Evolutionary conservation across 2,888 invertebrate genomes (phyloP).

Genomic region (Cetonia aurata): DNA sequence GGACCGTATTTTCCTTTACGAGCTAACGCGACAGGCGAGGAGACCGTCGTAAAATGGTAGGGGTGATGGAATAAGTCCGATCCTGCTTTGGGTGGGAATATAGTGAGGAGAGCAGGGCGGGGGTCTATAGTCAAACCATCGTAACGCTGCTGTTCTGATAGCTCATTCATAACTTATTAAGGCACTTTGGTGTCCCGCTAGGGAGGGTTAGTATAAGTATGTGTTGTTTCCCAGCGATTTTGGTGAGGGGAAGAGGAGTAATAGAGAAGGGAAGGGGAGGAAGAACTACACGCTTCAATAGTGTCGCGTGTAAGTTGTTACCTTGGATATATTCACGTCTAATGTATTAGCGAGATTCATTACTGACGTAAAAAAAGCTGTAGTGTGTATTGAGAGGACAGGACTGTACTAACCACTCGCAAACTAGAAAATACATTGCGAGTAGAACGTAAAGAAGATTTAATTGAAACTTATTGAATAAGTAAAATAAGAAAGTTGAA

Average conservation of each 20-base stretch:
- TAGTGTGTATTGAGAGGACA: no score
- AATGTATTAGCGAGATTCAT: no score
- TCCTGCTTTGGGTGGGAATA: no score
- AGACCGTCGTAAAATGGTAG: constrained; percentile 8
- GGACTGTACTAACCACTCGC: no score
- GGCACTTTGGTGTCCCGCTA: neutral
- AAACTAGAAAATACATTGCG: no score
- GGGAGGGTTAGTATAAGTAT: neutral
- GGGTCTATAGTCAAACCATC: constrained; percentile 43
- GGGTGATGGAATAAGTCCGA: neutral
- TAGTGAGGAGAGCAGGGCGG: constrained; percentile 25
- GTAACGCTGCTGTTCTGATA: constrained; percentile 45
- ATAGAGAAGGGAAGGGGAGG: neutral
- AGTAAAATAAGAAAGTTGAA: no score
- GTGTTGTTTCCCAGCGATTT: neutral
- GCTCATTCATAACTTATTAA: constrained; percentile 50
- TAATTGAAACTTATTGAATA: no score
- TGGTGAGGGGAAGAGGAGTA: no score
- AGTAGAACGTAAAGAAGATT: no score
- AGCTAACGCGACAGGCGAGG: neutral
- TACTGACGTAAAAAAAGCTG: no score
- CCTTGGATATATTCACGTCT: no score
- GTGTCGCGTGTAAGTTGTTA: no score
- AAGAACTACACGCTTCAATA: neutral
- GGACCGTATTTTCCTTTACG: constrained; percentile 9